Evolutionary conservation across 2,888 invertebrate genomes (phyloP).

Genomic region (Drosophila niveifrons): DNA sequence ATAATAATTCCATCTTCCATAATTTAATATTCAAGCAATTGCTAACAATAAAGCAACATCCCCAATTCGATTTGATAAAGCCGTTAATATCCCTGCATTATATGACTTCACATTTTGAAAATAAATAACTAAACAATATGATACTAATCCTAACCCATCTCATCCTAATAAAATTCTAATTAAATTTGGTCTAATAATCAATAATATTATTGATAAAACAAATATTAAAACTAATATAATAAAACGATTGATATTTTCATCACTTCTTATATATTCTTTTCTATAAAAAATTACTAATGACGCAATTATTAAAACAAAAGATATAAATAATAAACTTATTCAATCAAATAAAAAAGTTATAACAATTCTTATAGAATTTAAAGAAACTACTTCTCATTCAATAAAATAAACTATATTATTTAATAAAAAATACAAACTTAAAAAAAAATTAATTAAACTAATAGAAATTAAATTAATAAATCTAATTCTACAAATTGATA

Average conservation of each 20-base stretch:
- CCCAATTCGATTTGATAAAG: conserved; percentile 90
- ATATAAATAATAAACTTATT: too few species aligned
- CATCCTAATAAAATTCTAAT: conserved; percentile 90
- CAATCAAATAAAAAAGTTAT: too few species aligned
- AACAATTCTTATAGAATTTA: too few species aligned
- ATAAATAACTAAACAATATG: not conserved
- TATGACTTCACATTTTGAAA: not conserved
- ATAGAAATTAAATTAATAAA: too few species aligned
- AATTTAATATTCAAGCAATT: conserved; percentile 87
- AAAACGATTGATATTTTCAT: conserved; percentile 88
- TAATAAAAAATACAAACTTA: too few species aligned
- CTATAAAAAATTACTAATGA: conserved; percentile 89
- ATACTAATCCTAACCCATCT: conserved; percentile 86
- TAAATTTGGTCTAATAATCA: conserved; percentile 90
- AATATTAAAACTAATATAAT: conserved; percentile 88
- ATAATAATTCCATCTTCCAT: conserved; percentile 75
- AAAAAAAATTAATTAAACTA: too few species aligned
- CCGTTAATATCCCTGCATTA: conserved; percentile 90
- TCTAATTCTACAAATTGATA: too few species aligned
- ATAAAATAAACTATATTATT: too few species aligned
- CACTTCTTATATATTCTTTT: conserved; percentile 88
- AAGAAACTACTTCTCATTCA: too few species aligned
- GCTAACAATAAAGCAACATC: conserved; percentile 89
- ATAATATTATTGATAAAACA: conserved; percentile 89
- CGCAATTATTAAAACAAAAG: conserved; percentile 87